Base-by-base conservation (phyloP, 1,140 invertebrate species). In the Procambarus clarkii region DNA sequence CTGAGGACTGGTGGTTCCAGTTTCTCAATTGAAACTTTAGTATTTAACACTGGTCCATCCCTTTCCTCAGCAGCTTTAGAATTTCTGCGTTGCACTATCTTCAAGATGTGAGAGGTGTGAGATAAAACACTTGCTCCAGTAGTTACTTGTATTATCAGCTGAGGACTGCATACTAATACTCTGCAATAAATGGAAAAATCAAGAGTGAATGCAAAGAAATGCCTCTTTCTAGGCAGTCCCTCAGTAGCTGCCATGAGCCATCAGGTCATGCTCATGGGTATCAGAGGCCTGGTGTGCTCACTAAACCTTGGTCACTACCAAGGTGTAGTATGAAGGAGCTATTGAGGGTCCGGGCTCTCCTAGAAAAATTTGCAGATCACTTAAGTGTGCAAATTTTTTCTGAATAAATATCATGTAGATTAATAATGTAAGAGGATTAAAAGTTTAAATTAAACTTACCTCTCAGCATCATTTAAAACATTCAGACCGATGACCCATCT, bases 401-500 rank as follows among this genome's bases (percentile, higher is more conserved):
- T 34, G 34, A 34, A 34, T 34, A 34, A 34, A 54, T 8, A 54
- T 54, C 50, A 8, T 54, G 4, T 54, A 54, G 8, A 54, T 54
- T 54, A 54, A 54, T 54, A 54, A 54, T 4, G 5, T 54, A 54
- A 54, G 11, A 54, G 50, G 13, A 54, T 13, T 54, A 13, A 54
- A 58, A 18, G 60, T 18, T 18, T 21, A 64, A 64, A 4, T 15
- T 21, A 2, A 74, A 54, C 76, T 79, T 78, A 91, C 89, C 76
- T 78, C 5, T 91, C 76, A 8, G 24, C 77, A 18, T 64, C 45
- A 69, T 91, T 91, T 13, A 58, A 15, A 64, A 91, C 82, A 54
- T 86, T 86, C 18, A 91, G 24, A n/a, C 82, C 82, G 24, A 91
- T 83, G 21, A 91, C 83, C 89, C 89, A 91, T 46, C 80, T 91